A percentile compares a stretch with the other conserved stretches of the same genome.
phyloP scores from a whole-genome alignment of 2,888 invertebrate species.

The Cremastinae sp. region DNA sequence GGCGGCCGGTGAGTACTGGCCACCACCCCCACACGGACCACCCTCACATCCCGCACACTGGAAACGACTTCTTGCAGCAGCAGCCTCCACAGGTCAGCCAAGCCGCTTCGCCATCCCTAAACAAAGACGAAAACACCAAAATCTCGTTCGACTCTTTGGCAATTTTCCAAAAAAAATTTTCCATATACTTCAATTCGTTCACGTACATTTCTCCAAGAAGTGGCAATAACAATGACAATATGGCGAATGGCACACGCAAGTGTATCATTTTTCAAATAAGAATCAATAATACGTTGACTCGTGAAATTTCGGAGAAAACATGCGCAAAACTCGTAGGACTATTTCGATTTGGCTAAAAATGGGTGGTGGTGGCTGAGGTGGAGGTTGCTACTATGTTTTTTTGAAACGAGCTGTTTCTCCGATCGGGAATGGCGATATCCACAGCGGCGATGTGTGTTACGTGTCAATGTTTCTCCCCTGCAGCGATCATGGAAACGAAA shows the following conservation, averaged over 20 bases:
- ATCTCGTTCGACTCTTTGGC: slow-evolving; percentile 70
- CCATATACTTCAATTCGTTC: slow-evolving; percentile 15
- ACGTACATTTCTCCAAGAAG: slow-evolving; percentile 8
- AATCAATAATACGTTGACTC: neutral
- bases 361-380: slow-evolving; percentile 72
- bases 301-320: slow-evolving; percentile 1
- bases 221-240: slow-evolving; percentile 18
- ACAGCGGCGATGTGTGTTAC: neutral
- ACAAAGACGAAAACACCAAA: slow-evolving; percentile 23
- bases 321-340: slow-evolving; percentile 10
- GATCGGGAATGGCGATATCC: slow-evolving; percentile 1
- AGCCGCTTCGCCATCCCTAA: slow-evolving; percentile 78
- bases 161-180: slow-evolving; percentile 25
- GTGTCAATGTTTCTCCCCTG: slow-evolving; percentile 39
- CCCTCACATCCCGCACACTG: slow-evolving; percentile 78
- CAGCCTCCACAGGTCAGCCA: slow-evolving; percentile 82
- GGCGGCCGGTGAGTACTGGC: slow-evolving; percentile 86
- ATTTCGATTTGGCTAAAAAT: slow-evolving; percentile 50
- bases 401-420: slow-evolving; percentile 23
- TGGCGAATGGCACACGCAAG: slow-evolving; percentile 7
- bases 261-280: neutral
- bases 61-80: slow-evolving; percentile 79
- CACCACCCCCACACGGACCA: slow-evolving; percentile 70
- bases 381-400: slow-evolving; percentile 67
- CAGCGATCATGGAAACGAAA: neutral